phyloP scores from a whole-genome alignment of 2,888 invertebrate genomes.

The Ptychoptera contaminata region DNA sequence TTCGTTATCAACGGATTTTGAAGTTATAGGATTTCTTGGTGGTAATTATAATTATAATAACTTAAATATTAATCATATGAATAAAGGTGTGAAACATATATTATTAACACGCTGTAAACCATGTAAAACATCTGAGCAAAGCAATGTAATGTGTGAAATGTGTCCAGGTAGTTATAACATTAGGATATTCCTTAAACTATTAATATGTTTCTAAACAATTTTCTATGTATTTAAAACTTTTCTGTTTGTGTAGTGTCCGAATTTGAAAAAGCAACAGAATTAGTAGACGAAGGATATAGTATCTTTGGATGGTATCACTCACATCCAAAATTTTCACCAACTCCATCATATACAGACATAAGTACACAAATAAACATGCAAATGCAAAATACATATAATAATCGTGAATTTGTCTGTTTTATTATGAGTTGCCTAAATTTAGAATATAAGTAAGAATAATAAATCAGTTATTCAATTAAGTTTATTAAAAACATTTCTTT shows the following conservation, averaged over 20 bases:
- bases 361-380: constrained; percentile 46
- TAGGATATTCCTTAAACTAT: no score
- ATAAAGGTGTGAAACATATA: constrained; percentile 20
- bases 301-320: constrained; percentile 67
- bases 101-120: constrained; percentile 40
- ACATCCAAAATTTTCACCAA: constrained; percentile 52
- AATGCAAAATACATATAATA: constrained; percentile 18
- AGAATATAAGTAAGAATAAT: constrained; percentile 11
- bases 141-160: constrained; percentile 60
- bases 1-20: constrained; percentile 49
- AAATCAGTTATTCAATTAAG: constrained; percentile 1
- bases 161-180: constrained; percentile 48
- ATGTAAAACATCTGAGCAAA: constrained; percentile 45
- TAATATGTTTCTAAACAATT: neutral
- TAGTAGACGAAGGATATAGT: constrained; percentile 32
- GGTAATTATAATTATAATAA: constrained; percentile 24
- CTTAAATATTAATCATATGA: constrained; percentile 10
- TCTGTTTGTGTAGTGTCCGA: constrained; percentile 35
- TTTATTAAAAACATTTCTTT: constrained; percentile 2
- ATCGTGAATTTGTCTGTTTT: constrained; percentile 13
- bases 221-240: constrained; percentile 5
- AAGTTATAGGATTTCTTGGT: constrained; percentile 61
- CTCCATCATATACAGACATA: constrained; percentile 54
- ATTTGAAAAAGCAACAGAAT: constrained; percentile 40
- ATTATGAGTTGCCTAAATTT: constrained; percentile 14